A percentile compares a stretch with the other conserved stretches of the same genome.
These are phyloP conservation scores for Megalops atlanticus DNA, from an alignment of 2,113 vertebrate species.

Conservation along the genomic window DNA sequence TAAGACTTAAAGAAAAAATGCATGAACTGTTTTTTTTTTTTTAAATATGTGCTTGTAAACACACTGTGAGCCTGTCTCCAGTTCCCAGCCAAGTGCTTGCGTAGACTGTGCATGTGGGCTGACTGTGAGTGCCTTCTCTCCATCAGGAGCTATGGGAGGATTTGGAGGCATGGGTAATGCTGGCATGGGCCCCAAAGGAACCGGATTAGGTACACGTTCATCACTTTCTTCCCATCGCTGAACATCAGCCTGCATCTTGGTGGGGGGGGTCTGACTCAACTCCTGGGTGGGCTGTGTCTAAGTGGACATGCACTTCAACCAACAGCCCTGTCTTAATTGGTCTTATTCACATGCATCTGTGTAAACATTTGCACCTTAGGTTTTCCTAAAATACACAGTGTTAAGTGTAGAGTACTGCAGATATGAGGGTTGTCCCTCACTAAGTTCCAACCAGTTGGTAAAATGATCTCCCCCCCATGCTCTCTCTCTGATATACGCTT, in stretches of 20 bases:
- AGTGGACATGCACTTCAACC: too few relatives aligned
- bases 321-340: too few relatives aligned
- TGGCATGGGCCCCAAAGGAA: constrained; percentile 87
- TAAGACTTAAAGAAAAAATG: not conserved
- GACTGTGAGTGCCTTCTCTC: constrained; percentile 52
- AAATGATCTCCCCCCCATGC: too few relatives aligned
- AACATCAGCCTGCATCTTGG: not conserved
- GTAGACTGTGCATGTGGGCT: not conserved
- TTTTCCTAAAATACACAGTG: too few relatives aligned
- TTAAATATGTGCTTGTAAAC: too few relatives aligned
- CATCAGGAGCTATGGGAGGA: constrained; percentile 85
- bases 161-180: constrained; percentile 89
- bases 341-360: too few relatives aligned
- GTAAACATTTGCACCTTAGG: too few relatives aligned
- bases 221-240: constrained; percentile 41
- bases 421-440: too few relatives aligned
- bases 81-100: constrained; percentile 19
- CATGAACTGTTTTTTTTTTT: not conserved
- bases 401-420: too few relatives aligned
- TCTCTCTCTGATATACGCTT: not conserved
- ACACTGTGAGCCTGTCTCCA: too few relatives aligned
- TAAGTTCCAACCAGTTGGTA: too few relatives aligned
- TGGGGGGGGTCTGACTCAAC: too few relatives aligned
- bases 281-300: not conserved
- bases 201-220: constrained; percentile 88